Conservation (phyloP, 2,797 vertebrate species). For the Falco peregrinus region DNA sequence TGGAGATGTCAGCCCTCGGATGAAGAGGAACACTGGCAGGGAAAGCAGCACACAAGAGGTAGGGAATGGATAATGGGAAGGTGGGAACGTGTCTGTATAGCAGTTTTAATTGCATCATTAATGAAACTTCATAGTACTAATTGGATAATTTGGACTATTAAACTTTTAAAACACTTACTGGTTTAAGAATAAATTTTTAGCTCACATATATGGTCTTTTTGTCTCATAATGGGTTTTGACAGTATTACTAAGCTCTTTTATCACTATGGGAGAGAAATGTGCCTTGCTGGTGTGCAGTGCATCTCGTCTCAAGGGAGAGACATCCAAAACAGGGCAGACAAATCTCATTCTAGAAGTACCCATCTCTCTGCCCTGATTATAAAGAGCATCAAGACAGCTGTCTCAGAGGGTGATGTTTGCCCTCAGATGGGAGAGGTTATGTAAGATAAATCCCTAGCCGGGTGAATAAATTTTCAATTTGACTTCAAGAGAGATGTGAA, state of each 20-base stretch:
- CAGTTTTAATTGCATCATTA: background rate
- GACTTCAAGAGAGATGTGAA: background rate
- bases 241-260: background rate
- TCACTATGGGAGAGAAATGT: background rate
- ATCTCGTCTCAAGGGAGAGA: background rate
- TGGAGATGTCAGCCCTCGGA: background rate
- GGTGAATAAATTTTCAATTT: constrained; percentile 1
- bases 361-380: background rate
- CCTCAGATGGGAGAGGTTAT: background rate
- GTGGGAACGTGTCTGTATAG: background rate
- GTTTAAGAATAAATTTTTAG: background rate
- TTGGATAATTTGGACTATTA: background rate
- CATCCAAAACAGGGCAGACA: background rate
- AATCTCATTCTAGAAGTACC: background rate
- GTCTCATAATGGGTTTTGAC: background rate
- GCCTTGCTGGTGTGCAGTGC: background rate
- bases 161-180: background rate
- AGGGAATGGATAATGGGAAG: background rate
- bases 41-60: background rate
- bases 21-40: background rate
- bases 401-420: background rate
- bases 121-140: background rate
- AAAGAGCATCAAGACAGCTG: background rate
- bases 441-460: background rate
- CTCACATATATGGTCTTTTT: background rate